Conservation (phyloP, 1,140 invertebrate species). For the Cylas formicarius region DNA sequence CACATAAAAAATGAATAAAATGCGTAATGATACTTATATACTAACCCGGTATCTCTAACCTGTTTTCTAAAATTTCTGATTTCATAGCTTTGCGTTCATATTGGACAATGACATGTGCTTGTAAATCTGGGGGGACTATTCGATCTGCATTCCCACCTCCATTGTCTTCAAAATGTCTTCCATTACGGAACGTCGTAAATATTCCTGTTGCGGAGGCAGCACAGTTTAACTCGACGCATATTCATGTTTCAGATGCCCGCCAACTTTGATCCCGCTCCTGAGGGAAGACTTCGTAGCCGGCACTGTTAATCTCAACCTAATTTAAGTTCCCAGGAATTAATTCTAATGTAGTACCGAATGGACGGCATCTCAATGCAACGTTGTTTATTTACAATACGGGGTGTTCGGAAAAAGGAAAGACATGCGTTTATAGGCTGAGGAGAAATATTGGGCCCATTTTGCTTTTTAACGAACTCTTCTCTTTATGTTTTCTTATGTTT, state of each 20-base stretch:
- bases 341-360: constrained; percentile 4
- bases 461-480: too few species aligned
- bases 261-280: constrained; percentile 36
- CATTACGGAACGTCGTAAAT: background rate
- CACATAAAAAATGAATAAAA: too few species aligned
- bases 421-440: too few species aligned
- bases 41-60: too few species aligned
- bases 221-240: constrained; percentile 5
- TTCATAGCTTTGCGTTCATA: background rate
- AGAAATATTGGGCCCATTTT: too few species aligned
- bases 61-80: too few species aligned
- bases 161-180: constrained; percentile 1
- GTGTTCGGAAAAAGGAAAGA: background rate
- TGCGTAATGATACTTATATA: too few species aligned
- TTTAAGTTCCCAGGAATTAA: constrained; percentile 33
- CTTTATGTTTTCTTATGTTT: too few species aligned
- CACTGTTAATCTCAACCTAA: constrained; percentile 37
- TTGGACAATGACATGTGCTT: constrained; percentile 1
- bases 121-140: background rate
- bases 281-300: constrained; percentile 37
- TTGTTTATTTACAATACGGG: too few species aligned
- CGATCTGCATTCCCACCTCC: background rate
- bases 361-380: too few species aligned
- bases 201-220: too few species aligned
- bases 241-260: constrained; percentile 33